Evolutionary conservation across 53 echinoderm and acorn worm genomes (phyloP).

Genomic region (Antedon mediterranea): DNA sequence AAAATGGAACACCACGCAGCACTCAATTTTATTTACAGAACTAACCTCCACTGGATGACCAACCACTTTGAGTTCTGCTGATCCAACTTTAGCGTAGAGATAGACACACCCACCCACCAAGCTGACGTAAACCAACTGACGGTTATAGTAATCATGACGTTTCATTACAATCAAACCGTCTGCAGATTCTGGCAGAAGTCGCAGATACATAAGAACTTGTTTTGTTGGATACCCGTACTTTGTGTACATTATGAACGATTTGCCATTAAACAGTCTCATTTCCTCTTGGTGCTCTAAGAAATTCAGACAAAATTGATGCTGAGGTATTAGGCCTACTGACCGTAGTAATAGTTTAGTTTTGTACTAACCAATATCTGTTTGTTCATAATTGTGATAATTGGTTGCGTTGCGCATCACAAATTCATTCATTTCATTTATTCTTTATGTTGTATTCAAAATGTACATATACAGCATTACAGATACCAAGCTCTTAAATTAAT

Average conservation of each 20-base stretch:
- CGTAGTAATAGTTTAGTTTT: no score
- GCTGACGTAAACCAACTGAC: slow-evolving; percentile 26
- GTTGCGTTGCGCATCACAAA: no score
- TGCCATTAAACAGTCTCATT: slow-evolving; percentile 41
- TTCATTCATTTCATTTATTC: no score
- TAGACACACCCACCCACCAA: slow-evolving; percentile 25
- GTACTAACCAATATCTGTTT: no score
- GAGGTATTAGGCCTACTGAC: no score
- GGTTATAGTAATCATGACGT: slow-evolving; percentile 19
- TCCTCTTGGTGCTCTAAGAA: slow-evolving; percentile 14
- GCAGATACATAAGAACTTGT: slow-evolving; percentile 50
- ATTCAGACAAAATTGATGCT: no score
- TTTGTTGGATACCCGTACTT: slow-evolving; percentile 38
- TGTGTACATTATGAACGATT: slow-evolving; percentile 59
- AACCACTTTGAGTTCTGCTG: slow-evolving; percentile 14
- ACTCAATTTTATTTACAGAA: not conserved
- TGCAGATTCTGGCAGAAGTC: slow-evolving; percentile 25
- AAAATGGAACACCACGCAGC: no score
- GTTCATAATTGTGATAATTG: no score
- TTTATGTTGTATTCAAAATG: no score
- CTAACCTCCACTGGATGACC: slow-evolving; percentile 37
- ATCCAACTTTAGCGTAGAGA: slow-evolving; percentile 35
- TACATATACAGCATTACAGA: no score
- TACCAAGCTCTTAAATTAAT: no score
- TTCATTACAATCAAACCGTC: slow-evolving; percentile 57